Base-by-base conservation (phyloP, 2,113 vertebrate species). In the Macquaria ambigua region DNA sequence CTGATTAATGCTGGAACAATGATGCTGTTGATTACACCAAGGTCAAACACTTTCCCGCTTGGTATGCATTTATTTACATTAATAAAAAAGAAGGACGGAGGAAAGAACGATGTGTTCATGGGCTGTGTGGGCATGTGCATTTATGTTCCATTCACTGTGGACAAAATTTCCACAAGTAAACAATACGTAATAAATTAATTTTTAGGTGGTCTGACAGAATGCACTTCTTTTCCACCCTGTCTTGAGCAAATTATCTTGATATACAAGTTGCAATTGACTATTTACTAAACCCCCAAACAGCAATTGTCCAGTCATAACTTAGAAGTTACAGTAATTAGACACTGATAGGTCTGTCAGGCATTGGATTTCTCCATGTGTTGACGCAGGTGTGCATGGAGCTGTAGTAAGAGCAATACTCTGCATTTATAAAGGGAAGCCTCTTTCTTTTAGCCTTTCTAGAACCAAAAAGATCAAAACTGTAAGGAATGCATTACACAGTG, bases 1-100 rank as follows among this genome's bases (percentile, higher is more conserved):
- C 59, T 58, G 64, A 74, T 79, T 20, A 71, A 48, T 25, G 8
- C 59, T 58, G 58, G 31, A 46, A 64, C 41, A 77, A 53, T 62
- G 5, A 63, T n/a, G 5, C 20, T 58, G 28, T 28, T 0, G 39
- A 25, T 76, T 21, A 62, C 9, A 25, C 16, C 72, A 85, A 85
- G 80, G 85, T 80, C 83, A 72, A 31, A 0, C 1, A 53, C 9
- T 85, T 34, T 15, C 84, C 59, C 64, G 67, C 39, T 12, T 3
- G 4, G 3, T 8, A 14, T 41, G 14, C 3, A 41, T 77, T 55
- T 67, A 68, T 62, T 73, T 62, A 34, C 55, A 31, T 76, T n/a
- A 62, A 74, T 66, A 84, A 50, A 20, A 43, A 53, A 46, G 6
- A 28, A 39, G 7, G 39, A 31, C 28, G 28, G 28, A 31, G 28